Conservation (phyloP, 2,888 invertebrate species). For the Glyphotaelius pellucidus region DNA sequence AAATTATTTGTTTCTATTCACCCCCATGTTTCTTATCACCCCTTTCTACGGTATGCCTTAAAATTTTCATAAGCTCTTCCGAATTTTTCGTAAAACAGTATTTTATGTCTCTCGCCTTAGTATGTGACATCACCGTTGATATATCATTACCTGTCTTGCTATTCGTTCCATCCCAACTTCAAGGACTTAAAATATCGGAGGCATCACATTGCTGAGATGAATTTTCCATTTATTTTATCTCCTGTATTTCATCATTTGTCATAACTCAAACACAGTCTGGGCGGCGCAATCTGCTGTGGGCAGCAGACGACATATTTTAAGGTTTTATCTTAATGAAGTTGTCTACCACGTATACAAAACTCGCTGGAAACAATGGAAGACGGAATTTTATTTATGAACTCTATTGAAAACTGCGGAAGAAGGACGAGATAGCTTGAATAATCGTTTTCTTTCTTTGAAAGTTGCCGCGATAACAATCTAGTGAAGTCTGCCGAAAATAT, state of each 20-base stretch:
- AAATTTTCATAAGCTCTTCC: background rate
- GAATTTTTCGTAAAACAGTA: background rate
- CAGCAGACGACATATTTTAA: constrained; percentile 7
- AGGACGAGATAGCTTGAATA: constrained; percentile 7
- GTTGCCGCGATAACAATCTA: background rate
- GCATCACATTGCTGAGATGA: background rate
- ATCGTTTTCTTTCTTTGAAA: background rate
- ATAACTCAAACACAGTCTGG: constrained; percentile 37
- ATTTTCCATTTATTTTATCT: constrained; percentile 35
- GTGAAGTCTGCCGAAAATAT: background rate
- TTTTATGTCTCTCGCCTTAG: background rate
- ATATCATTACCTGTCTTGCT: background rate
- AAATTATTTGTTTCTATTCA: too few relatives aligned
- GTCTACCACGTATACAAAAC: constrained; percentile 11
- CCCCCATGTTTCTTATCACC: too few relatives aligned
- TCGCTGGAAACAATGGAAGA: constrained; percentile 16
- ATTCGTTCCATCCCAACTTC: background rate
- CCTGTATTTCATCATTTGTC: constrained; percentile 39
- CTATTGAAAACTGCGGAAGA: constrained; percentile 19
- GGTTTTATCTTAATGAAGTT: constrained; percentile 40
- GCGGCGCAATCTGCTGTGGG: constrained; percentile 19
- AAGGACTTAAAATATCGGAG: background rate
- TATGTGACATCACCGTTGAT: background rate
- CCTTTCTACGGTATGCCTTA: too few relatives aligned
- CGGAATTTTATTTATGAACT: constrained; percentile 28